Base-by-base conservation (phyloP, 2,113 vertebrate species). In the Forbesichthys agassizii region DNA sequence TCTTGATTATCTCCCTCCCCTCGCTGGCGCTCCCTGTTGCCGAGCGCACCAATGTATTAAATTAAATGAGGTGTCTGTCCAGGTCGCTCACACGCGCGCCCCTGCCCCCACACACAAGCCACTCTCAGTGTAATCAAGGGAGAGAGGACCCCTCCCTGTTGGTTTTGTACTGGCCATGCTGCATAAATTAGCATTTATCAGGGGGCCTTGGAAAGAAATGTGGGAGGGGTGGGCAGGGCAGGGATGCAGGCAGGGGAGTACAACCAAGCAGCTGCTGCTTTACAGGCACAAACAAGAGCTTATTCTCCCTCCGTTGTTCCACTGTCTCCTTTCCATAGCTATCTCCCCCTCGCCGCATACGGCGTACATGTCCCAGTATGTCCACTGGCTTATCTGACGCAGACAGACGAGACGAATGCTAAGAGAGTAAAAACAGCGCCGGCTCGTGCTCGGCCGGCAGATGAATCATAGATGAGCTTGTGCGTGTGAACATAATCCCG, bases 61-160 rank as follows among this genome's bases (percentile, higher is more conserved):
- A 96, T 95, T 95, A 95, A 96, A 96, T 94, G 94, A 96, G 94
- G 94, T 94, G 94, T 94, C 95, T 95, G 94, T 93, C 91, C 92
- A 74, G 93, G 93, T 91, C 92, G 90, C 27, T 27, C 27, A 27
- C 27, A 27, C 27, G 2, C 27, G 27, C 27, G 27, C 92, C 93
- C 95, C 93, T 91, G 86, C 91, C 91, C 93, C 90, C 86, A 85
- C 67, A 59, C 89, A 81, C 74, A 72, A 80, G 87, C 83, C 66
- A 3, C 36, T 52, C 49, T 52, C 49, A 12, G 11, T 52, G 49
- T 52, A 52, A 52, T 52, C 49, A 52, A 52, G 49, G 49, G 49
- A 3, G 9, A 52, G 49, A 12, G 11, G 7, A 14, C 53, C 89
- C 84, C 85, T 88, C 88, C 88, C 88, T 80, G 84, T 76, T 84